These are phyloP conservation scores for Acanthurus lineatus DNA, from an alignment of 2,797 vertebrate genomes.

Conservation along the genomic window DNA sequence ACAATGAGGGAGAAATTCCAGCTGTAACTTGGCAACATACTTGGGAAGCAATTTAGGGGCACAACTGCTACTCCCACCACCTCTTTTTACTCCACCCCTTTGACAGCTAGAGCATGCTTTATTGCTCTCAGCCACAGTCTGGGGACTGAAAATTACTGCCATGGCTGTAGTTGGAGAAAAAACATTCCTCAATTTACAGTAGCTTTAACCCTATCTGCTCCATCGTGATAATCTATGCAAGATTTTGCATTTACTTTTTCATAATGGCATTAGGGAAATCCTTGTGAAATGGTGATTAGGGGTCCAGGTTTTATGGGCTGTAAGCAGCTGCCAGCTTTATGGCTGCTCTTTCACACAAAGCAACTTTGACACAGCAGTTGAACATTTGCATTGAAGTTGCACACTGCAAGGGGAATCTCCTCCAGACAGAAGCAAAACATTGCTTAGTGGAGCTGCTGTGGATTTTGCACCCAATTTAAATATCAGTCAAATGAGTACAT, in stretches of 20 bases:
- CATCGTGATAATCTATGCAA: conserved; percentile 15
- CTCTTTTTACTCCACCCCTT: conserved; percentile 59
- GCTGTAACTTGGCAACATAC: conserved; percentile 85
- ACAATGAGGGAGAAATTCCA: conserved; percentile 79
- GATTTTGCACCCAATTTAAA: conserved; percentile 34
- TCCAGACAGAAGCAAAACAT: conserved; percentile 30
- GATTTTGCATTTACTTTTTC: conserved; percentile 52
- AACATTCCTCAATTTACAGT: conserved; percentile 56
- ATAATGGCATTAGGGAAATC: conserved; percentile 58
- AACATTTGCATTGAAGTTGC: conserved; percentile 80
- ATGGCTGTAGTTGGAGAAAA: conserved; percentile 55
- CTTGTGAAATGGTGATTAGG: conserved; percentile 68
- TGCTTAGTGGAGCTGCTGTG: conserved; percentile 1
- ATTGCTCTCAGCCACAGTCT: conserved; percentile 91
- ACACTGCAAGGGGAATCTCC: conserved; percentile 44
- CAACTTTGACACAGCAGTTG: conserved; percentile 82
- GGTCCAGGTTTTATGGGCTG: conserved; percentile 87
- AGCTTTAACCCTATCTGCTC: conserved; percentile 48
- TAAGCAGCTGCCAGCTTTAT: conserved; percentile 88
- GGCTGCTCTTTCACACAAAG: conserved; percentile 84
- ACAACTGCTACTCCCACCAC: conserved; percentile 68
- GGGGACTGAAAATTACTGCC: conserved; percentile 77
- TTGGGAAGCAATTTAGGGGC: conserved; percentile 82
- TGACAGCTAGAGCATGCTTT: conserved; percentile 90
- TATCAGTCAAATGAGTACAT: conserved; percentile 5